Evolutionary conservation across 2,113 vertebrate genomes (phyloP).

Genomic region (Apodemus speciosus): DNA sequence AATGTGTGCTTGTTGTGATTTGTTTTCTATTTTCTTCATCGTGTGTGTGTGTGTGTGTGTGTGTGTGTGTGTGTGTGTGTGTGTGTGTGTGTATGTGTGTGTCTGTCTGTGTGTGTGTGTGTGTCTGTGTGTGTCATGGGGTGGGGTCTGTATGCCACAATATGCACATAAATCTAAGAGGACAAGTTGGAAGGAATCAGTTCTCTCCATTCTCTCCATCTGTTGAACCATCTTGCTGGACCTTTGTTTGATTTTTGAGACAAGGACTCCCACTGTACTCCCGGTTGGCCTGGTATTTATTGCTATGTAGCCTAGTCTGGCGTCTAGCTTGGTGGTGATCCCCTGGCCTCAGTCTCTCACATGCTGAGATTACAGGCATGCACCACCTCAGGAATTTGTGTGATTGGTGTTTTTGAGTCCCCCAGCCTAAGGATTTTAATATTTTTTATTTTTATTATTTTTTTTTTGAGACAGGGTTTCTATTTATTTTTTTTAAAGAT

Average conservation of each 20-base stretch:
- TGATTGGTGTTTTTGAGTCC: neutral
- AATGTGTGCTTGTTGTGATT: neutral
- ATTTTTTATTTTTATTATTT: neutral
- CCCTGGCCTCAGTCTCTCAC: neutral
- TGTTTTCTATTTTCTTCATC: neutral
- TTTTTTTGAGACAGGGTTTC: too few species aligned
- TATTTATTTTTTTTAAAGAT: too few species aligned
- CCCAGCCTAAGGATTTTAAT: neutral
- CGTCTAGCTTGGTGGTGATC: neutral
- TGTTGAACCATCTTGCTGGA: neutral
- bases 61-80: neutral
- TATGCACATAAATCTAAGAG: neutral
- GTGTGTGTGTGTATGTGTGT: too few species aligned
- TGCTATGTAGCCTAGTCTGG: too few species aligned
- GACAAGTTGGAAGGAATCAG: neutral
- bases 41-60: neutral
- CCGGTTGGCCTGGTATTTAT: too few species aligned
- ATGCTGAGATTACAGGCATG: neutral
- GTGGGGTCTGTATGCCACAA: neutral
- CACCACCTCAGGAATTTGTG: neutral
- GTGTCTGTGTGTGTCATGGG: too few species aligned
- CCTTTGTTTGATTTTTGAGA: neutral
- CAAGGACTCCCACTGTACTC: too few species aligned
- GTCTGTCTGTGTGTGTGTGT: too few species aligned
- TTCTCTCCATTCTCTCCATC: too few species aligned